Conservation (phyloP, 2,888 invertebrate genomes). For the Saturnia japonica region DNA sequence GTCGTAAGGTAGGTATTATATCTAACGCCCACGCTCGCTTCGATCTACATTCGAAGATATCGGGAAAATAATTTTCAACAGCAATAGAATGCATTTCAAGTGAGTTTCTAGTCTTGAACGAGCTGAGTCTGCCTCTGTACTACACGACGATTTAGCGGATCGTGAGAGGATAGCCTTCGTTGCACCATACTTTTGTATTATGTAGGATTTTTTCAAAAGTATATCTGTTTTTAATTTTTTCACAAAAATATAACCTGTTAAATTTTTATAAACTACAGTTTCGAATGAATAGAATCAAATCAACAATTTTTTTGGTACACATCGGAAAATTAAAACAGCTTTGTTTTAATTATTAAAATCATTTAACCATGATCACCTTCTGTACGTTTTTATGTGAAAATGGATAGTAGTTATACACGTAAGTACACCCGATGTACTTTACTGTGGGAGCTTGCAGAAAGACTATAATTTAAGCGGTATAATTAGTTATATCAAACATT, state of each 20-base stretch:
- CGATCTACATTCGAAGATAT: constrained; percentile 14
- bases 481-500: no score
- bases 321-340: neutral
- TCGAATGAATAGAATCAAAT: no score
- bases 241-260: neutral
- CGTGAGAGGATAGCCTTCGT: constrained; percentile 62
- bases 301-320: neutral
- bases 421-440: no score
- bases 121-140: constrained; percentile 53
- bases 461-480: no score
- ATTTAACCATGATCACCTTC: neutral
- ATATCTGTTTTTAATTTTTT: neutral
- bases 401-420: no score
- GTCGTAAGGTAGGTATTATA: constrained; percentile 3
- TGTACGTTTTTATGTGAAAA: neutral
- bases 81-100: constrained; percentile 41
- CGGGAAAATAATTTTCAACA: constrained; percentile 21
- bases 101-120: constrained; percentile 47
- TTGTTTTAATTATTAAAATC: neutral
- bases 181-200: constrained; percentile 34
- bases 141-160: constrained; percentile 62
- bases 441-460: no score
- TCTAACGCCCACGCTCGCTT: constrained; percentile 12
- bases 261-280: neutral
- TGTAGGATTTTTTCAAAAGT: constrained; percentile 2